Conservation (phyloP, 2,888 invertebrate species). For the Apodemia mormo region DNA sequence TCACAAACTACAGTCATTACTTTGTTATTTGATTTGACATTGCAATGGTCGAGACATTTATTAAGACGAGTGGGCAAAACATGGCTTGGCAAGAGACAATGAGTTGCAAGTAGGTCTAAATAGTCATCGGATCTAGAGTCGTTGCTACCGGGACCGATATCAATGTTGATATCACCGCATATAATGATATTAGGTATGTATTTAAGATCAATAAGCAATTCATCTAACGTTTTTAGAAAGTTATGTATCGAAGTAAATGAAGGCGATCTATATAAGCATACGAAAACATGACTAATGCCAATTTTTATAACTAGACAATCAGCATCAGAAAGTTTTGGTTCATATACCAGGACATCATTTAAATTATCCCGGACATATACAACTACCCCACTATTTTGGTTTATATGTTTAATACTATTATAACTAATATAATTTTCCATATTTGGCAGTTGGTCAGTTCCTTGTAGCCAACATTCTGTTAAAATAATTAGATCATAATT, state of each 20-base stretch:
- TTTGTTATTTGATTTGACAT: too few species aligned
- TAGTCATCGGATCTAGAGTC: conserved; percentile 20
- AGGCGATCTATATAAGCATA: conserved; percentile 26
- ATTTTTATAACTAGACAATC: neutral
- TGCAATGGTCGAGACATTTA: conserved; percentile 31
- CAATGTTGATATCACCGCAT: conserved; percentile 28
- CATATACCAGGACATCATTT: neutral
- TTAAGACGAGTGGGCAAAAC: conserved; percentile 24
- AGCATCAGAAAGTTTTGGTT: neutral
- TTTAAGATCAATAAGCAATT: conserved; percentile 17
- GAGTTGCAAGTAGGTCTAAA: conserved; percentile 24
- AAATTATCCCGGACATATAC: conserved; percentile 24
- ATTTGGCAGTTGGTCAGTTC: conserved; percentile 19
- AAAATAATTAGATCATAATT: conserved; percentile 25
- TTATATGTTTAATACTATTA: conserved; percentile 21
- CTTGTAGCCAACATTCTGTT: conserved; percentile 31
- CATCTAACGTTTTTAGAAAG: conserved; percentile 20
- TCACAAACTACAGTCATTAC: conserved; percentile 23
- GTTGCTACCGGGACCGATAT: neutral
- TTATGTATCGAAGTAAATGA: conserved; percentile 16
- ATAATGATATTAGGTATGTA: conserved; percentile 23
- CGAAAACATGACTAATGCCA: conserved; percentile 4
- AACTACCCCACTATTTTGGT: conserved; percentile 25
- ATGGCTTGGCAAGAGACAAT: conserved; percentile 27
- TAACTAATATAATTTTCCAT: conserved; percentile 18